A percentile compares a stretch with the other conserved stretches of the same genome.
Evolutionary conservation across 2,888 invertebrate genomes (phyloP).

Genomic region (Rotaria socialis): DNA sequence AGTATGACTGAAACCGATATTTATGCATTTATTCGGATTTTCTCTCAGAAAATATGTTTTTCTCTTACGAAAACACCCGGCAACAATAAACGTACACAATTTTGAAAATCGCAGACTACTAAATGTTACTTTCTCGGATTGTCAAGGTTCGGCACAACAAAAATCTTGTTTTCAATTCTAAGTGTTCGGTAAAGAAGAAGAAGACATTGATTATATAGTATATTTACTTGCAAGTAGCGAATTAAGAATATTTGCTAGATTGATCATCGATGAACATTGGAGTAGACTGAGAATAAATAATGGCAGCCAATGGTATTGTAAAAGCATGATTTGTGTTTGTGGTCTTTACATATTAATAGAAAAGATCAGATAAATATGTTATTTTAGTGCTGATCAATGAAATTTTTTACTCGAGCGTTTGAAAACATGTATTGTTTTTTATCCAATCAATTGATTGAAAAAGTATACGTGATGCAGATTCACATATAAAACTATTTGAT

Average conservation of each 20-base stretch:
- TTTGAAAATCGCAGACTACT: too few species aligned
- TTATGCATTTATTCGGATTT: too few species aligned
- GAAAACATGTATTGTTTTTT: conserved; percentile 44
- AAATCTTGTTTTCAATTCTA: too few species aligned
- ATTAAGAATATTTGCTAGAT: conserved; percentile 37
- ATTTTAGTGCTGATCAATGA: too few species aligned
- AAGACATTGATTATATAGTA: too few species aligned
- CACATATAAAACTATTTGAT: conserved; percentile 40
- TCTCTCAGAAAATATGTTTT: too few species aligned
- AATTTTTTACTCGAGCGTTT: conserved; percentile 38
- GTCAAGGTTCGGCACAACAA: too few species aligned
- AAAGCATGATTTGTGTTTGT: conserved; percentile 40
- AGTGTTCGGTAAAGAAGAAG: too few species aligned
- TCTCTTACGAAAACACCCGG: too few species aligned
- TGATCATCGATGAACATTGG: conserved; percentile 39
- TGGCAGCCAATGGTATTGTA: conserved; percentile 45
- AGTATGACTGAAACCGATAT: too few species aligned
- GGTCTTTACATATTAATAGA: not conserved
- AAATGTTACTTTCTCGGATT: too few species aligned
- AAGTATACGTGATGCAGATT: conserved; percentile 45
- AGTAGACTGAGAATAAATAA: conserved; percentile 42
- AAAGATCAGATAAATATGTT: not conserved
- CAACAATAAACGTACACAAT: too few species aligned
- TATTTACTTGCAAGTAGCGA: not conserved
- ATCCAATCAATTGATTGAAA: conserved; percentile 46